Base-by-base conservation (phyloP, 2,888 invertebrate genomes). In the Drosophila anomelani region DNA sequence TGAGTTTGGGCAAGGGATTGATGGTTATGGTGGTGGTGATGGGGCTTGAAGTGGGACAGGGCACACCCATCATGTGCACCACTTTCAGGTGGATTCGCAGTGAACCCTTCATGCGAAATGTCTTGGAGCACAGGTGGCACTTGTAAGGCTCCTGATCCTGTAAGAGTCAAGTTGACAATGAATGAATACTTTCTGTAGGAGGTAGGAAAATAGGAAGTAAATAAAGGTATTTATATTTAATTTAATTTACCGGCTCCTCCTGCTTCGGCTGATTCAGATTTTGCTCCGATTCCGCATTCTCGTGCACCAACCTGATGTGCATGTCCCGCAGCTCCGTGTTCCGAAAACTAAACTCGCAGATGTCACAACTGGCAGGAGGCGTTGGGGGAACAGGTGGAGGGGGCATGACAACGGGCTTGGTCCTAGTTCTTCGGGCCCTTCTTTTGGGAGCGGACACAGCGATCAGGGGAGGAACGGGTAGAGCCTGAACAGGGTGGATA, bases 21-120 rank as follows among this genome's bases (percentile, higher is more conserved):
- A 66, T 72, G n/a, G 67, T 61, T 20, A 51, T 58, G 51, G 60
- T 71, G 51, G 59, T 41, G 26, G 53, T 47, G 36, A 41, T 61
- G 13, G 39, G 49, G 63, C 41, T 78, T 73, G 70, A 85, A 57
- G 74, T 78, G 15, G 53, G 75, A 49, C 66, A 69, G 13, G 81
- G 79, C 41, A 90, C 58, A 10, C 90, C 90, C 60, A 91, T 79
- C 32, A 89, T 95, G 92, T 97, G 97, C 0, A 96, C 96, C 17
- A 97, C 96, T 85, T 96, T 94, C 82, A 96, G 93, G 91, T 97
- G 97, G 6, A 97, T 95, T 94, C 96, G 95, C 9, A 97, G 92
- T 61, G 96, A 96, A 8, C 97, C 97, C 79, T 95, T 94, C 95
- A 96, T 96, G 92, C 96, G 96, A 86, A 97, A 97, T 68, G 95